A percentile compares a stretch with the other conserved stretches of the same genome.
These are phyloP conservation scores for Meliscaeva auricollis DNA, from an alignment of 2,888 invertebrate species.

Conservation along the genomic window DNA sequence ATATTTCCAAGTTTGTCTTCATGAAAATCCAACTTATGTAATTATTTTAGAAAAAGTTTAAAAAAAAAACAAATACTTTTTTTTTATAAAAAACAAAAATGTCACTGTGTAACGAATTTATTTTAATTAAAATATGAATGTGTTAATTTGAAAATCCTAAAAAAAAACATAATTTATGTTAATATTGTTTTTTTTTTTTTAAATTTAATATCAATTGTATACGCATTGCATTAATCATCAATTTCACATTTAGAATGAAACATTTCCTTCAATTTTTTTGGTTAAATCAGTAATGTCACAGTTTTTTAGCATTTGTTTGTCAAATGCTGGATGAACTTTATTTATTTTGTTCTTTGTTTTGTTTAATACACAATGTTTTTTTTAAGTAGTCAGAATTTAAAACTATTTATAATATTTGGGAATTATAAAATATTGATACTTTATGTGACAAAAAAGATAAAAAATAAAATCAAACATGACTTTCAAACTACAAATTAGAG, in stretches of 20 bases:
- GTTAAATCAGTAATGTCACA: conserved; percentile 67
- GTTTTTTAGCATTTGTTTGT: conserved; percentile 42
- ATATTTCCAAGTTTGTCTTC: conserved; percentile 40
- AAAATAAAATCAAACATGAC: conserved; percentile 61
- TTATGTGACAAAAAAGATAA: conserved; percentile 31
- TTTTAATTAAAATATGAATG: conserved; percentile 13
- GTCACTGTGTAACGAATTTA: conserved; percentile 31
- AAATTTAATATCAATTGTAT: conserved; percentile 59
- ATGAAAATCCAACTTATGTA: conserved; percentile 24
- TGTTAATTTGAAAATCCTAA: conserved; percentile 30
- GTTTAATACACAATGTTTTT: conserved; percentile 30
- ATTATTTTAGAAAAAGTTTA: conserved; percentile 12
- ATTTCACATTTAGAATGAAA: conserved; percentile 24
- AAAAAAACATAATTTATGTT: conserved; percentile 13
- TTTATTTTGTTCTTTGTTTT: conserved; percentile 14
- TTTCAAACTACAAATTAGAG: conserved; percentile 54
- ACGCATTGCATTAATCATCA: conserved; percentile 50
- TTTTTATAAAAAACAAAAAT: neutral
- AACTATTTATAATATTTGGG: conserved; percentile 28
- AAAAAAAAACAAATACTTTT: conserved; percentile 15
- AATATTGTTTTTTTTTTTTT: neutral
- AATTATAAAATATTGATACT: conserved; percentile 34
- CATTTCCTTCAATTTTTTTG: conserved; percentile 36
- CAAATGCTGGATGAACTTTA: conserved; percentile 5
- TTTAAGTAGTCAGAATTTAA: conserved; percentile 39